Evolutionary conservation across 2,888 invertebrate genomes (phyloP).

Genomic region (Fabriciana adippe): DNA sequence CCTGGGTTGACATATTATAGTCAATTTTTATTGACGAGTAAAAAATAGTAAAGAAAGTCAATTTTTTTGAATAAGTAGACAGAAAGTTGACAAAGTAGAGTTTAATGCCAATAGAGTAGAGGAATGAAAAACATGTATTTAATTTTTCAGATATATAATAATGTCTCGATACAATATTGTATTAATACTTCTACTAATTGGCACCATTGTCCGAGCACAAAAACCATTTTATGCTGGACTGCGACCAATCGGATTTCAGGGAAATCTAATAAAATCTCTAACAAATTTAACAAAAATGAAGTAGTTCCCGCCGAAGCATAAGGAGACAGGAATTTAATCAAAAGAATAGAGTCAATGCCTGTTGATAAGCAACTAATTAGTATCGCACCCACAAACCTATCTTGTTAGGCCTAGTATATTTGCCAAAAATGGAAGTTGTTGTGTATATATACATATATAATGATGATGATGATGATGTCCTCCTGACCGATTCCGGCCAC

Average conservation of each 20-base stretch:
- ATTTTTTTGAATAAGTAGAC: too few species aligned
- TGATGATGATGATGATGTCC: too few species aligned
- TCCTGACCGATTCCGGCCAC: too few species aligned
- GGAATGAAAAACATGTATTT: too few species aligned
- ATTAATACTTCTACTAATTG: conserved; percentile 3
- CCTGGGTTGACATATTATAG: too few species aligned
- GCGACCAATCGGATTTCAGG: conserved; percentile 20
- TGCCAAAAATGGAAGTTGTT: too few species aligned
- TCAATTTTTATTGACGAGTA: too few species aligned
- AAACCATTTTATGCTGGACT: conserved; percentile 28
- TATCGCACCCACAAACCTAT: neutral
- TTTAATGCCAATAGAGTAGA: neutral
- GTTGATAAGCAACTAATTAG: neutral
- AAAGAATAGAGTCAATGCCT: neutral
- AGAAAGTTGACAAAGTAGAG: too few species aligned
- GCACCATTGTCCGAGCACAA: conserved; percentile 13
- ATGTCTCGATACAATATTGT: neutral
- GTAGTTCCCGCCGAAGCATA: neutral
- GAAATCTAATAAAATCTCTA: conserved; percentile 2
- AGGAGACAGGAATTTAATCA: neutral
- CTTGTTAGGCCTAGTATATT: too few species aligned
- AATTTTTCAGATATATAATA: neutral
- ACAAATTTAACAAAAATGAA: conserved; percentile 1
- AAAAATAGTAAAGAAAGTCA: too few species aligned
- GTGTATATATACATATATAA: too few species aligned